phyloP scores from a whole-genome alignment of 2,888 invertebrate species.

The Carterocephalus palaemon region DNA sequence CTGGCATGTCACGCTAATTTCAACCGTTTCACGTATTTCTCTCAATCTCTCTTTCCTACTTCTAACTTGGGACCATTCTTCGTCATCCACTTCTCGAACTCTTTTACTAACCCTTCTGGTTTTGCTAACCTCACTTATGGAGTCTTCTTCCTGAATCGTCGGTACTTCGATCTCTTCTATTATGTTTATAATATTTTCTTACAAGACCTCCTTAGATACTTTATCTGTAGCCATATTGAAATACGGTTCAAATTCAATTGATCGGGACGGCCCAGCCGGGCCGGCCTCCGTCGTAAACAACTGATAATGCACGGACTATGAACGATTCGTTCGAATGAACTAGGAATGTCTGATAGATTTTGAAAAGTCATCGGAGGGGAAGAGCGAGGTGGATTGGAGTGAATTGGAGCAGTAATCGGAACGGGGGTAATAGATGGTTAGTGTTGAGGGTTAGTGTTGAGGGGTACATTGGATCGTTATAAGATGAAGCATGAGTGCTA shows the following conservation, averaged over 20 bases:
- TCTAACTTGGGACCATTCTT: not conserved
- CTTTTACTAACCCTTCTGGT: not conserved
- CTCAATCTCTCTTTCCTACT: not conserved
- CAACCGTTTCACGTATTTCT: not conserved
- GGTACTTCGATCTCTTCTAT: not conserved
- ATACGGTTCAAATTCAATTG: not conserved
- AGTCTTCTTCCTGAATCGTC: not conserved
- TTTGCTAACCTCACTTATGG: not conserved
- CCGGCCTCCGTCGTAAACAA: not conserved
- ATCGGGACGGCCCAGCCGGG: not conserved
- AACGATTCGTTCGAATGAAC: too few species aligned
- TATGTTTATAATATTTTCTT: too few species aligned
- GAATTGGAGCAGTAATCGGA: too few species aligned
- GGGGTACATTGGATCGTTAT: too few species aligned
- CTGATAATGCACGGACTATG: too few species aligned
- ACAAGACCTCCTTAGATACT: not conserved
- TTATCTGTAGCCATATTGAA: not conserved
- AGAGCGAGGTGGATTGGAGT: too few species aligned
- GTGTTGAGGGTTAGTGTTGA: too few species aligned
- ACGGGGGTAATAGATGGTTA: too few species aligned
- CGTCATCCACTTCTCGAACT: not conserved
- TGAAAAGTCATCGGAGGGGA: too few species aligned
- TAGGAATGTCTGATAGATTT: too few species aligned
- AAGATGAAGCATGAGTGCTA: too few species aligned
- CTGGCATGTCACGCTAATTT: not conserved